These are phyloP conservation scores for Perdita meconis DNA, from an alignment of 2,888 invertebrate species.

Conservation along the genomic window DNA sequence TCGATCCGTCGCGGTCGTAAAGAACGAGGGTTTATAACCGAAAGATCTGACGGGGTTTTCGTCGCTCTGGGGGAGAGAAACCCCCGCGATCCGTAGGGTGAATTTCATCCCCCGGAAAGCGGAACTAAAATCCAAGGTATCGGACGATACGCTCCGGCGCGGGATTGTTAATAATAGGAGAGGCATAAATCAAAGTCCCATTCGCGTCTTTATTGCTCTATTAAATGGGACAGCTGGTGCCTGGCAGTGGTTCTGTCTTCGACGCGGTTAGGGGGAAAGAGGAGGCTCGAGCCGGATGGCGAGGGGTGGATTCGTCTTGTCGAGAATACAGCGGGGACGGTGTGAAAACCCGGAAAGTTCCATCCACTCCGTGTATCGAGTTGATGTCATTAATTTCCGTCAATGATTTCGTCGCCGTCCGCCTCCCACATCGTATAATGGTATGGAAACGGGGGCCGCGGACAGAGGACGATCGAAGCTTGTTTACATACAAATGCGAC, in stretches of 20 bases:
- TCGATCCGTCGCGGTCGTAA: not conserved
- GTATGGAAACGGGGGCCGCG: not conserved
- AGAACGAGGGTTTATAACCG: conserved; percentile 36
- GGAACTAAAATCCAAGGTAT: conserved; percentile 23
- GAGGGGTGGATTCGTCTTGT: conserved; percentile 69
- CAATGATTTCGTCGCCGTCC: conserved; percentile 59
- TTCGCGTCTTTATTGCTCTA: conserved; percentile 84
- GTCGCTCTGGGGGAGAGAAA: conserved; percentile 3
- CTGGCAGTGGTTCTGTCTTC: conserved; percentile 60
- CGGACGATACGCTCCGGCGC: conserved; percentile 43
- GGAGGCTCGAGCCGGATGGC: conserved; percentile 44
- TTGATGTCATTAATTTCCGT: conserved; percentile 76
- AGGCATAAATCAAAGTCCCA: conserved; percentile 82
- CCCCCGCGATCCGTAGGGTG: conserved; percentile 31
- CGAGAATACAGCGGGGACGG: conserved; percentile 30
- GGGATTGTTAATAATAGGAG: conserved; percentile 81
- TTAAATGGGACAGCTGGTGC: conserved; percentile 83
- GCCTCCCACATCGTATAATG: conserved; percentile 44
- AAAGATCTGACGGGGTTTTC: not conserved
- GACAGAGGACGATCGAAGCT: conserved; percentile 58
- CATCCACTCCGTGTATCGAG: conserved; percentile 69
- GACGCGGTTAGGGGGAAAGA: conserved; percentile 8
- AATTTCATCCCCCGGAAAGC: conserved; percentile 23
- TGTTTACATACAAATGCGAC: conserved; percentile 70
- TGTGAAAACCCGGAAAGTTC: conserved; percentile 69